These are phyloP conservation scores for Beris morrisii DNA, from an alignment of 2,888 invertebrate genomes.

Conservation along the genomic window DNA sequence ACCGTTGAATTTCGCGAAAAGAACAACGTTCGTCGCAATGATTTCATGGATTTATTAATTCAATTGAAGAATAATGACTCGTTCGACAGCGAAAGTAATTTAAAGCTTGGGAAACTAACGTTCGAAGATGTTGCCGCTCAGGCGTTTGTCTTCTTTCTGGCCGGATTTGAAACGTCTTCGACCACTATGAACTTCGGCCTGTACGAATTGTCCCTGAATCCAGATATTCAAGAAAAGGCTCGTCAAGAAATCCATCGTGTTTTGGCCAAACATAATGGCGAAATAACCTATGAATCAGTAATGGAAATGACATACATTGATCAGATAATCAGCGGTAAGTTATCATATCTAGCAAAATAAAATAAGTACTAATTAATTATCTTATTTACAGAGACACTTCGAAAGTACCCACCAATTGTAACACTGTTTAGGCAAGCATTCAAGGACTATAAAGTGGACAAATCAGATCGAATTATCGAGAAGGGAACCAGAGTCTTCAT, in stretches of 20 bases:
- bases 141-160: slow-evolving; percentile 20
- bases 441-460: slow-evolving; percentile 28
- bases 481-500: slow-evolving; percentile 57
- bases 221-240: slow-evolving; percentile 45
- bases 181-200: slow-evolving; percentile 46
- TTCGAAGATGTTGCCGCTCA: slow-evolving; percentile 20
- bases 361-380: slow-evolving; percentile 41
- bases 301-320: slow-evolving; percentile 49
- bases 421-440: background rate
- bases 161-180: slow-evolving; percentile 51
- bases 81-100: background rate
- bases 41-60: slow-evolving; percentile 60
- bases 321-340: slow-evolving; percentile 47
- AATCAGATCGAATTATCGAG: slow-evolving; percentile 54
- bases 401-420: slow-evolving; percentile 18
- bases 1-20: slow-evolving; percentile 53
- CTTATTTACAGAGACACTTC: slow-evolving; percentile 14
- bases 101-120: background rate
- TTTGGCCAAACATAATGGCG: slow-evolving; percentile 41
- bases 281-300: slow-evolving; percentile 48
- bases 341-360: too few species aligned
- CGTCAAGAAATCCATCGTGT: slow-evolving; percentile 44
- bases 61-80: slow-evolving; percentile 50
- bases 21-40: slow-evolving; percentile 52
- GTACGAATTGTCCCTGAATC: slow-evolving; percentile 47